phyloP scores from a whole-genome alignment of 2,888 invertebrate species.

The Lymantria monacha region DNA sequence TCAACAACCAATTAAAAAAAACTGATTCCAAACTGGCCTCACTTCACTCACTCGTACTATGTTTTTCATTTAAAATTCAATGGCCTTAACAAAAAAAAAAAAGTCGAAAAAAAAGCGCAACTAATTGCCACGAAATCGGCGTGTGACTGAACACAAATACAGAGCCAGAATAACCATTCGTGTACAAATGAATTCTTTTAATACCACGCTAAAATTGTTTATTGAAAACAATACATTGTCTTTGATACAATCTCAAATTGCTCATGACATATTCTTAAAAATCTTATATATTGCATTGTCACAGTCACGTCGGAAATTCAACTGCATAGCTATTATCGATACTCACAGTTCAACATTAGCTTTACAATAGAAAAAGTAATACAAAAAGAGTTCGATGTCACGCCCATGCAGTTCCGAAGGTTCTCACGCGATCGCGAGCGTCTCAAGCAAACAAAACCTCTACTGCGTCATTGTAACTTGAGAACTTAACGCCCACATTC shows the following conservation, averaged over 20 bases:
- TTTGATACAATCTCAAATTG: background rate
- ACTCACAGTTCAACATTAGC: slow-evolving; percentile 62
- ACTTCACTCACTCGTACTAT: slow-evolving; percentile 6
- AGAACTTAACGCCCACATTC: slow-evolving; percentile 52
- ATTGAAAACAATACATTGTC: slow-evolving; percentile 22
- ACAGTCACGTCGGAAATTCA: slow-evolving; percentile 66
- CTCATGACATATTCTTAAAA: slow-evolving; percentile 14
- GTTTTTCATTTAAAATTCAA: background rate
- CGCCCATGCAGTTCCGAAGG: slow-evolving; percentile 76
- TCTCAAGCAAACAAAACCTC: slow-evolving; percentile 69
- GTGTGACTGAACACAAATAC: slow-evolving; percentile 34
- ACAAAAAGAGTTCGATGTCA: slow-evolving; percentile 75
- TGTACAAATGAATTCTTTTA: slow-evolving; percentile 6
- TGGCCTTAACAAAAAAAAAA: background rate
- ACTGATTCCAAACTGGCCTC: slow-evolving; percentile 18
- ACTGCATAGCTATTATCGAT: slow-evolving; percentile 62
- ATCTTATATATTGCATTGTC: slow-evolving; percentile 56
- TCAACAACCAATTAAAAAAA: background rate
- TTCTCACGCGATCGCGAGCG: slow-evolving; percentile 72
- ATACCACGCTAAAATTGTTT: slow-evolving; percentile 26
- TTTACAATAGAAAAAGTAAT: slow-evolving; percentile 56
- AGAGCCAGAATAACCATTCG: slow-evolving; percentile 22
- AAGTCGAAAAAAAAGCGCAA: slow-evolving; percentile 28
- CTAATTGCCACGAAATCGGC: slow-evolving; percentile 37
- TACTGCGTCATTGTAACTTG: slow-evolving; percentile 58